These are phyloP conservation scores for Yponomeuta malinellus DNA, from an alignment of 2,888 invertebrate species.

Conservation along the genomic window DNA sequence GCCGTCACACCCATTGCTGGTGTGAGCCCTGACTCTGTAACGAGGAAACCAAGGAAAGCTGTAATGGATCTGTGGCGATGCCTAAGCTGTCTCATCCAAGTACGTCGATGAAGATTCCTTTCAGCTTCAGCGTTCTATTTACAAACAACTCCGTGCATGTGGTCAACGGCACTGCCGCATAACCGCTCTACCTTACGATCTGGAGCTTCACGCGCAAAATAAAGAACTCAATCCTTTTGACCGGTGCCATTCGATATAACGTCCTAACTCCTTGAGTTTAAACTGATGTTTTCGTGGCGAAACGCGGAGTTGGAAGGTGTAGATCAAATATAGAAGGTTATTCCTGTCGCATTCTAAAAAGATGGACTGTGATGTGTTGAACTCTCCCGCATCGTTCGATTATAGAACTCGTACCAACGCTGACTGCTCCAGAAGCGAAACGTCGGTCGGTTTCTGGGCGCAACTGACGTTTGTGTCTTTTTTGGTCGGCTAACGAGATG, in stretches of 20 bases:
- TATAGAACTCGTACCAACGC: conserved; percentile 68
- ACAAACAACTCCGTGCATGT: conserved; percentile 72
- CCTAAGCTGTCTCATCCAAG: conserved; percentile 5
- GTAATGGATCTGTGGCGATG: conserved; percentile 4
- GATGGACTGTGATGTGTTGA: conserved; percentile 74
- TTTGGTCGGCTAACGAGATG: conserved; percentile 23
- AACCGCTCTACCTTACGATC: conserved; percentile 65
- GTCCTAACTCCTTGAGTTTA: conserved; percentile 28
- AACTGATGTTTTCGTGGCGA: conserved; percentile 17
- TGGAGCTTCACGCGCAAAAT: conserved; percentile 56
- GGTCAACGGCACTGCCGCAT: conserved; percentile 73
- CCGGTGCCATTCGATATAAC: conserved; percentile 25
- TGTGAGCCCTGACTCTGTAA: not conserved
- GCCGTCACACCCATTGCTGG: conserved; percentile 4
- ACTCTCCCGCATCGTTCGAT: conserved; percentile 75
- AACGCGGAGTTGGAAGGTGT: conserved; percentile 47
- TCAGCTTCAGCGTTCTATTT: conserved; percentile 53
- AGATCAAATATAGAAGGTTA: conserved; percentile 75
- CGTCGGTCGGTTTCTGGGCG: conserved; percentile 38
- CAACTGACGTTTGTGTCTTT: conserved; percentile 44
- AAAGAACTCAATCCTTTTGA: conserved; percentile 35
- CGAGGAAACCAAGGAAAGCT: conserved; percentile 8
- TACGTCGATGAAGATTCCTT: conserved; percentile 6
- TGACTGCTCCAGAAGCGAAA: conserved; percentile 46
- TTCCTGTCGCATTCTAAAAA: conserved; percentile 76